Evolutionary conservation across 2,888 invertebrate species (phyloP), one percentile per base, ranked within the genome.

Genomic region (Dorcus hopei): DNA sequence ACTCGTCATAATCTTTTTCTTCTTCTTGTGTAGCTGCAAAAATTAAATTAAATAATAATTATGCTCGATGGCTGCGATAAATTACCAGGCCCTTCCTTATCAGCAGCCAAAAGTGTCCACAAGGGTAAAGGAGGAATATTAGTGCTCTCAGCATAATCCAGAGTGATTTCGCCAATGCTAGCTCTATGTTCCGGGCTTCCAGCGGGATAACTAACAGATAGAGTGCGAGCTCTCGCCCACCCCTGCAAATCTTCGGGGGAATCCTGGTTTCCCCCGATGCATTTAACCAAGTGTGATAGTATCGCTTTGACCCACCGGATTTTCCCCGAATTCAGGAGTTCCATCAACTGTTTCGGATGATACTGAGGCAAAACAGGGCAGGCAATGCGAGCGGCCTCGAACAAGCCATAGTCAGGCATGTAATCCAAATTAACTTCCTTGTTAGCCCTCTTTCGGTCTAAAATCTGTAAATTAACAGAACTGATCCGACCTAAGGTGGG

Each of bases 261-360:
- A 7, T 81, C 80, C 50, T 80, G 80, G 43, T 82, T 80, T 11
- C 81, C 82, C 1, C 81, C 80, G 45, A 83, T 80, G 61, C 82
- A 94, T 79, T 95, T 88, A 38, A 98, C 95, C 54, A 99, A 84
- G 83, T 99, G 98, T 0, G 95, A 91, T 45, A 99, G 83, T 64
- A 99, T 99, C 0, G 98, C 98, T 76, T 98, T 97, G 0, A 99
- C 99, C 88, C 98, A 93, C 71, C 95, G 85, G 67, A 96, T 97
- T 80, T 97, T 97, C 3, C 99, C 99, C 54, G 97, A 97, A 80
- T 98, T 98, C 33, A 99, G 83, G 41, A 99, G 80, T 74, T 99
- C 99, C 93, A 99, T 97, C 39, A 99, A 81, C 73, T 98, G 98
- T 73, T 97, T 97, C 0, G 99, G 99, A 80, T 99, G 99, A 77